Evolutionary conservation across 2,113 vertebrate species (phyloP).

Genomic region (Gobio gobio): DNA sequence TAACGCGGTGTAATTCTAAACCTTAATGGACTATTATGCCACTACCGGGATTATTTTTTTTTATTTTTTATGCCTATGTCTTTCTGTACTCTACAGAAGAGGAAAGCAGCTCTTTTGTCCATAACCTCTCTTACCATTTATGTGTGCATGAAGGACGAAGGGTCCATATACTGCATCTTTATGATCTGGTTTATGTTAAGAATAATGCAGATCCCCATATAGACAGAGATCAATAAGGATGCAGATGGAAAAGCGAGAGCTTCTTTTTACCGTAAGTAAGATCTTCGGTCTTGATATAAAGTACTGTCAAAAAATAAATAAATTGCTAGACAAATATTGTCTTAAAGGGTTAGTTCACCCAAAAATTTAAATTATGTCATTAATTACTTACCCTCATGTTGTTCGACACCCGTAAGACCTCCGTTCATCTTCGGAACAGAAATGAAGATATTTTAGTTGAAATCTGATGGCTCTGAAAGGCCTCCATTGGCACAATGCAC

Average conservation of each 20-base stretch:
- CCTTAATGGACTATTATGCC: slow-evolving; percentile 62
- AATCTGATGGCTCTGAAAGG: too few relatives aligned
- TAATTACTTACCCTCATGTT: too few relatives aligned
- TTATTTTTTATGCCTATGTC: slow-evolving; percentile 14
- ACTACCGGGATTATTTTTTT: slow-evolving; percentile 47
- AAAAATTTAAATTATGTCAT: too few relatives aligned
- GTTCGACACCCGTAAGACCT: too few relatives aligned
- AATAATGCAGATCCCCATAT: slow-evolving; percentile 15
- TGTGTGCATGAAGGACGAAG: neutral
- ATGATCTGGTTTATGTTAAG: neutral
- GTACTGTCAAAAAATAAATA: neutral
- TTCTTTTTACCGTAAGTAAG: neutral
- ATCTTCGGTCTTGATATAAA: neutral
- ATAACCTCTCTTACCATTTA: neutral
- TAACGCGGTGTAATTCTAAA: slow-evolving; percentile 56
- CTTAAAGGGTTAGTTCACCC: too few relatives aligned
- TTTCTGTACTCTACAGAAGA: slow-evolving; percentile 23
- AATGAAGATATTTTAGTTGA: too few relatives aligned
- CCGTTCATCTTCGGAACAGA: too few relatives aligned
- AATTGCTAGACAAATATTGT: neutral
- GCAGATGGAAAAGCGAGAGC: neutral
- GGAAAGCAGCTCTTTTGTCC: neutral
- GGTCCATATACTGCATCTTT: neutral
- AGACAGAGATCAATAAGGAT: slow-evolving; percentile 15
- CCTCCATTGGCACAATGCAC: too few relatives aligned